A percentile compares a stretch with the other conserved stretches of the same genome.
These are phyloP conservation scores for Pangasius larnaudii DNA, from an alignment of 2,797 vertebrate genomes.

Conservation along the genomic window DNA sequence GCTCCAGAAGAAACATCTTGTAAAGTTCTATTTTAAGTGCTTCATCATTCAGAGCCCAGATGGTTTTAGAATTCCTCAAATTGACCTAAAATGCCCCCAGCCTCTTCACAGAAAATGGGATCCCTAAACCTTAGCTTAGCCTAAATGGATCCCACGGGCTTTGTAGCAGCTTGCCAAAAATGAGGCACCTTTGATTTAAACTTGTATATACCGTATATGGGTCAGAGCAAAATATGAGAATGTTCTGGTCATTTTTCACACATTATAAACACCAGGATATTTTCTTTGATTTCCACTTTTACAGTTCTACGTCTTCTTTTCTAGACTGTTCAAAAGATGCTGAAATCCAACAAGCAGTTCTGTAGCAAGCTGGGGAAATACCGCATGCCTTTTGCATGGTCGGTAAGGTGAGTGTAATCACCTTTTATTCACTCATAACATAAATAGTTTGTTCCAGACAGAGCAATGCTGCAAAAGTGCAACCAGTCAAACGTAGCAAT, in stretches of 20 bases:
- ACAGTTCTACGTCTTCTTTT: conserved; percentile 9
- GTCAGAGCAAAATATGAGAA: conserved; percentile 30
- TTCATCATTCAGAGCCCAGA: conserved; percentile 51
- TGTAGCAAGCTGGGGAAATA: conserved; percentile 95
- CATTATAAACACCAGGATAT: conserved; percentile 8
- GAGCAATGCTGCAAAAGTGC: neutral
- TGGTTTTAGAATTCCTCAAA: conserved; percentile 61
- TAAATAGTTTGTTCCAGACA: neutral
- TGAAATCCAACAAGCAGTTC: conserved; percentile 95
- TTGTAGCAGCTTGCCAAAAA: conserved; percentile 58
- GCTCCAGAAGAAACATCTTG: conserved; percentile 51
- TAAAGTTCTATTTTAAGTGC: conserved; percentile 59
- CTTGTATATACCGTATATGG: conserved; percentile 31
- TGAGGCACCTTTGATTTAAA: conserved; percentile 56
- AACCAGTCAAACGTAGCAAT: neutral
- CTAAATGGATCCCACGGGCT: conserved; percentile 61
- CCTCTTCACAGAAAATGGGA: conserved; percentile 35
- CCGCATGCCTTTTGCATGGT: conserved; percentile 97
- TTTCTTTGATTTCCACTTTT: conserved; percentile 4
- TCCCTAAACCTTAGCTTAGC: conserved; percentile 56
- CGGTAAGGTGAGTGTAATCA: conserved; percentile 83
- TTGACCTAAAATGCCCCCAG: conserved; percentile 59
- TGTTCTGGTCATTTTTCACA: conserved; percentile 36
- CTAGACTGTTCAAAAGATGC: conserved; percentile 91
- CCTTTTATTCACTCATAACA: neutral